Conservation (phyloP, 2,797 vertebrate species). For the Rhinatrema bivittatum region DNA sequence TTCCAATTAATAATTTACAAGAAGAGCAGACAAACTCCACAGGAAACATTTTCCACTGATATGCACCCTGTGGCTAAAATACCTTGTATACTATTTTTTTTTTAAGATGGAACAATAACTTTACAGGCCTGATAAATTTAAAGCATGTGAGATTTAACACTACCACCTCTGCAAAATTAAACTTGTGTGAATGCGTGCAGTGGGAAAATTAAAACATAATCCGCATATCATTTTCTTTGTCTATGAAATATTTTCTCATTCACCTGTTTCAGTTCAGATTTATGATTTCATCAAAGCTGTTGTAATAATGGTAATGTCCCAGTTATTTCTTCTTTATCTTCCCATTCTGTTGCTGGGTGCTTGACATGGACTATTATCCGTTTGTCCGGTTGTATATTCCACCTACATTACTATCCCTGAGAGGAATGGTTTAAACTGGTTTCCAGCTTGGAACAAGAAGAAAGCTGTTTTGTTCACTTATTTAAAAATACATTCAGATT, state of each 20-base stretch:
- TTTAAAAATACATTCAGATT: neutral
- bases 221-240: neutral
- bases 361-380: neutral
- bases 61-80: conserved; percentile 55
- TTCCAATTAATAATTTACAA: conserved; percentile 50
- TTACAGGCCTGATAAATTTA: conserved; percentile 44
- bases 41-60: conserved; percentile 45
- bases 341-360: conserved; percentile 12
- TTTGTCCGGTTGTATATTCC: neutral
- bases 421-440: neutral
- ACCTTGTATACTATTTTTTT: conserved; percentile 38
- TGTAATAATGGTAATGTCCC: conserved; percentile 10
- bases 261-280: neutral
- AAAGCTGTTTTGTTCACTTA: neutral
- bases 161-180: conserved; percentile 25
- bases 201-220: conserved; percentile 4
- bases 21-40: conserved; percentile 47
- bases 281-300: conserved; percentile 3
- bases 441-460: neutral
- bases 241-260: conserved; percentile 13
- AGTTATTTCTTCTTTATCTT: conserved; percentile 15
- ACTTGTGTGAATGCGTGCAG: conserved; percentile 12
- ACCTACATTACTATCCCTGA: neutral
- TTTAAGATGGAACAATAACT: conserved; percentile 20
- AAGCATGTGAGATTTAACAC: conserved; percentile 33